Evolutionary conservation across 2,888 invertebrate genomes (phyloP).

Genomic region (Synergus itoensis): DNA sequence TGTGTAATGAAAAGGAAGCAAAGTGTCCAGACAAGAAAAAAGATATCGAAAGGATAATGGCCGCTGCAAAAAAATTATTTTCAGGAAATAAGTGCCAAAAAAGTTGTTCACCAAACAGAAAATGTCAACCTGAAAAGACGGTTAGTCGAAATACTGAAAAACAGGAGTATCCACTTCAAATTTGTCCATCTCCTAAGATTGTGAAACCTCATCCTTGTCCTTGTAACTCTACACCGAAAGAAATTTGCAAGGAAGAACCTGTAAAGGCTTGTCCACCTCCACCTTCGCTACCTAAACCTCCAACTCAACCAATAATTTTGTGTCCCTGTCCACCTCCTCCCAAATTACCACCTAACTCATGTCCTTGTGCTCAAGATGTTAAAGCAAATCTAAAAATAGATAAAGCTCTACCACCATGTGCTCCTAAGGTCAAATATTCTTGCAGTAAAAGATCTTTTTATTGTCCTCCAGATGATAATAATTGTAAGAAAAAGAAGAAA

Average conservation of each 20-base stretch:
- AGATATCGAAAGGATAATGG: background rate
- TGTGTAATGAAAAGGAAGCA: background rate
- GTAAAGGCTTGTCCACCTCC: slow-evolving; percentile 47
- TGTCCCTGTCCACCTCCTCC: slow-evolving; percentile 69
- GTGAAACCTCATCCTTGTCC: background rate
- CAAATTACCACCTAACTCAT: slow-evolving; percentile 68
- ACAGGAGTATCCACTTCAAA: slow-evolving; percentile 14
- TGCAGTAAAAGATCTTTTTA: slow-evolving; percentile 6
- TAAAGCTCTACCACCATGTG: slow-evolving; percentile 54
- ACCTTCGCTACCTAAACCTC: slow-evolving; percentile 64
- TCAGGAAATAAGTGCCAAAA: background rate
- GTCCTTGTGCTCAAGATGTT: slow-evolving; percentile 61
- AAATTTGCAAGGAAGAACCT: background rate
- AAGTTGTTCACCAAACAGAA: slow-evolving; percentile 1
- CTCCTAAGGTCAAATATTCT: slow-evolving; percentile 53
- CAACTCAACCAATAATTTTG: slow-evolving; percentile 61
- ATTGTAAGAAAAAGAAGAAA: background rate
- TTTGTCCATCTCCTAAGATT: background rate
- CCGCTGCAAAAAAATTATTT: background rate
- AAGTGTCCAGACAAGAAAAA: background rate
- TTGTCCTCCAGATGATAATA: background rate
- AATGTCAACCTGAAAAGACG: background rate
- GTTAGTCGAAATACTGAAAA: background rate
- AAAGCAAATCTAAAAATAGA: background rate
- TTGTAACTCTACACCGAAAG: background rate